Conservation (phyloP, 2,888 invertebrate genomes). For the Callinectes sapidus region DNA sequence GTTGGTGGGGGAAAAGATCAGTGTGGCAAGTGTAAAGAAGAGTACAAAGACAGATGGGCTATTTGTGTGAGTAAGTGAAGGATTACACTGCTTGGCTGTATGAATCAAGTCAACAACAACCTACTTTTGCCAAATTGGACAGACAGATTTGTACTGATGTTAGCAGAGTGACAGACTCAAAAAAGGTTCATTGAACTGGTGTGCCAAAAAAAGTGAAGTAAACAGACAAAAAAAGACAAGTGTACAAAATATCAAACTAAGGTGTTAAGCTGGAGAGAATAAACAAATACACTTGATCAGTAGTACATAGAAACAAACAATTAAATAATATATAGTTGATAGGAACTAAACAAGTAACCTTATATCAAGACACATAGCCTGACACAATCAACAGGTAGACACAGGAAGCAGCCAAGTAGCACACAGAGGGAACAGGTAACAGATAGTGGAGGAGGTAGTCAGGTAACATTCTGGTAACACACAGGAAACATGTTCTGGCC, state of each 20-base stretch:
- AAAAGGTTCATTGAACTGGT: neutral
- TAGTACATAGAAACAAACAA: neutral
- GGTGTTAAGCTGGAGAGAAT: neutral
- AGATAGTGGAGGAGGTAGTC: neutral
- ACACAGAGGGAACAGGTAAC: constrained; percentile 27
- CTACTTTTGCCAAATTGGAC: neutral
- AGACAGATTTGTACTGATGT: constrained; percentile 24
- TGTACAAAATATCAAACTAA: neutral
- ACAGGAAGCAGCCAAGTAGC: constrained; percentile 36
- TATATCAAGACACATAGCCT: constrained; percentile 18
- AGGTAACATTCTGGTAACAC: neutral
- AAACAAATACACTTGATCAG: neutral
- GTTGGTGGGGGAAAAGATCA: neutral
- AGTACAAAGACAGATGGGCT: neutral
- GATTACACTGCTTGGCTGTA: neutral
- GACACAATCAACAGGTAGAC: constrained; percentile 36
- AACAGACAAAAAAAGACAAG: neutral
- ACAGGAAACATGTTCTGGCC: neutral
- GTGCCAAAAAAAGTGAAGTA: neutral
- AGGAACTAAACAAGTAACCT: constrained; percentile 18
- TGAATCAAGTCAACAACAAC: neutral
- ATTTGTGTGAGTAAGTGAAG: neutral
- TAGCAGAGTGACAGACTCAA: neutral
- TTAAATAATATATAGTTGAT: neutral
- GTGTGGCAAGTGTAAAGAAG: neutral